Evolutionary conservation across 2,888 invertebrate species (phyloP), one percentile per base, ranked within the genome.

Genomic region (Pseudococcus longispinus): DNA sequence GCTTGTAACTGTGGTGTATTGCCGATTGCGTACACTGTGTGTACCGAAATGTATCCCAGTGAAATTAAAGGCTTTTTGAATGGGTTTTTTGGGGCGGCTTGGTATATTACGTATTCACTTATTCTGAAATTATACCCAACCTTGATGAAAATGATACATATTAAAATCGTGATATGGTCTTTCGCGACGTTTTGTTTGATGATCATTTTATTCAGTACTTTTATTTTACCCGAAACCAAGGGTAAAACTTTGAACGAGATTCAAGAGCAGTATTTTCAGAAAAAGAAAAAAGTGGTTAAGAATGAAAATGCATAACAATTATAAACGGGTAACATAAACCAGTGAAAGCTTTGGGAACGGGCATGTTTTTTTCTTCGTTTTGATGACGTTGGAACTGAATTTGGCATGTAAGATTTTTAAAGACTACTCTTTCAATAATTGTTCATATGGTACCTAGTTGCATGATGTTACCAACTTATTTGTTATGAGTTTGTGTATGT

Each of bases 191-290:
- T 2, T 15, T 29, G 23, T 18, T 0, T 29, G n/a, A 2, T n/a
- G 4, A 26, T 37, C 1, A 20, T 60, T 13, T 15, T 84, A 11
- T 60, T 84, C 26, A 51, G 32, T 51, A 60, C 20, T 11, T 84
- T 84, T 18, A 51, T 83, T 55, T 37, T 84, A 65, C 84, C 84
- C 18, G 84, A 84, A 60, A 84, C 84, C 6, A 84, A 60, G 29
- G 84, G 37, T 13, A 65, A 65, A 37, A 60, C 84, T 20, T 84
- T 84, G 84, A 60, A 84, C 29, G 32, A 60, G 20, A 13, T 84
- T n/a, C 84, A 84, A 9, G 84, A 84, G 20, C 20, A 80, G 23
- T 80, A 80, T 80, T 80, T 80, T 80, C 32, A 80, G 23, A 80
- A 80, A 80, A 80, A 80, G n/a, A 80, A 80, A 42, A 80, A 80